phyloP scores from a whole-genome alignment of 64 coral and sea anemone genomes.

The Hydrozoanthus tunicans region DNA sequence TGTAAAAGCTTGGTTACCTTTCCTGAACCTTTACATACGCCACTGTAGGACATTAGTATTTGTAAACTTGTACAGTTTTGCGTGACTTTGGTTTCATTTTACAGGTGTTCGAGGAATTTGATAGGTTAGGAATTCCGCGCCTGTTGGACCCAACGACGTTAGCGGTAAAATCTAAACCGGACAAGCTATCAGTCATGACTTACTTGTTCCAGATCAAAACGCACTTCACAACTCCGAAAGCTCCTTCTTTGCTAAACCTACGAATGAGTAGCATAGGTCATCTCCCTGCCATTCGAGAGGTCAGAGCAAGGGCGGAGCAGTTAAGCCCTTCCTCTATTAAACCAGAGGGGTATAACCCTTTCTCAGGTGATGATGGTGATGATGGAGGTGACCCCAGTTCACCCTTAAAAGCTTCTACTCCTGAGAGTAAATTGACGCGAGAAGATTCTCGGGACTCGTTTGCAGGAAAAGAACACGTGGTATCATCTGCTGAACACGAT shows the following conservation, averaged over 20 bases:
- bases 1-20: too few relatives aligned
- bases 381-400: not conserved
- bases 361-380: conserved; percentile 46
- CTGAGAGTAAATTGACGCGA: conserved; percentile 13
- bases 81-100: not conserved
- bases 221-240: conserved; percentile 63
- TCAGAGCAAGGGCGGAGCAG: conserved; percentile 29
- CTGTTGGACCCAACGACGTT: conserved; percentile 84
- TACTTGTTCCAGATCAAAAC: conserved; percentile 94
- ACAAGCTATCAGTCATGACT: conserved; percentile 96
- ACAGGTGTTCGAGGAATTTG: conserved; percentile 92
- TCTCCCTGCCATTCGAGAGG: conserved; percentile 33
- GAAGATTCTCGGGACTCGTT: conserved; percentile 3
- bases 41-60: not conserved
- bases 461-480: conserved; percentile 25
- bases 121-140: conserved; percentile 85
- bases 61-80: not conserved
- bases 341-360: conserved; percentile 59
- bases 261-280: not conserved
- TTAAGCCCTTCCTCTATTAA: conserved; percentile 13
- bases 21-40: too few relatives aligned
- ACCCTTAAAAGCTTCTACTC: conserved; percentile 27
- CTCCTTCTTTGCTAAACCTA: conserved; percentile 42
- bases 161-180: conserved; percentile 78
- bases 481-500: not conserved